These are phyloP conservation scores for Polydesmus complanatus DNA, from an alignment of 2,888 invertebrate species.

Conservation along the genomic window DNA sequence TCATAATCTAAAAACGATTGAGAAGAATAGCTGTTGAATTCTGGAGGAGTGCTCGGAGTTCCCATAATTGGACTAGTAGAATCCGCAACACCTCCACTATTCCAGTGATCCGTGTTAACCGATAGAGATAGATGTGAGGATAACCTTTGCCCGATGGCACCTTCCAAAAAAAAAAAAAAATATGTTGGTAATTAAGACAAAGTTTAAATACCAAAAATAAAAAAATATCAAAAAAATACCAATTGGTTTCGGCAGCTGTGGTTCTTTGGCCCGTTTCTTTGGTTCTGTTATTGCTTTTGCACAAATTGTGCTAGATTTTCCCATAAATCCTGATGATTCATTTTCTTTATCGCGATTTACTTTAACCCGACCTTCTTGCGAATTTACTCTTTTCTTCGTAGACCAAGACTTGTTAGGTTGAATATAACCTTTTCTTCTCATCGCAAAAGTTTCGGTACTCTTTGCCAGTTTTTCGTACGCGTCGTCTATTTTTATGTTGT, in stretches of 20 bases:
- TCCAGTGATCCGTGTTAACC: neutral
- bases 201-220: neutral
- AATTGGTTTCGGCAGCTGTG: neutral
- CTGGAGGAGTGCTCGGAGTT: neutral
- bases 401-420: neutral
- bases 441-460: conserved; percentile 17
- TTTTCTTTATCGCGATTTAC: neutral
- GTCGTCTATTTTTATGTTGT: conserved; percentile 12
- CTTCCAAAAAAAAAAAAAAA: neutral
- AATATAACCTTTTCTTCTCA: neutral
- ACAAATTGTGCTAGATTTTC: too few species aligned
- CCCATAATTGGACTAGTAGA: neutral
- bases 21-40: neutral
- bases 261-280: neutral
- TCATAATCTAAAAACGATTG: neutral
- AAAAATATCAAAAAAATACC: neutral
- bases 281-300: neutral
- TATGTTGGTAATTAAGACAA: neutral
- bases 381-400: neutral
- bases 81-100: neutral
- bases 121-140: neutral
- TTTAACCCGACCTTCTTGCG: neutral
- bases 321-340: neutral
- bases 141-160: neutral
- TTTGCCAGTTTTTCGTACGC: conserved; percentile 17